Evolutionary conservation across 2,797 vertebrate species (phyloP).

Genomic region (Melanotaenia trifasciata): DNA sequence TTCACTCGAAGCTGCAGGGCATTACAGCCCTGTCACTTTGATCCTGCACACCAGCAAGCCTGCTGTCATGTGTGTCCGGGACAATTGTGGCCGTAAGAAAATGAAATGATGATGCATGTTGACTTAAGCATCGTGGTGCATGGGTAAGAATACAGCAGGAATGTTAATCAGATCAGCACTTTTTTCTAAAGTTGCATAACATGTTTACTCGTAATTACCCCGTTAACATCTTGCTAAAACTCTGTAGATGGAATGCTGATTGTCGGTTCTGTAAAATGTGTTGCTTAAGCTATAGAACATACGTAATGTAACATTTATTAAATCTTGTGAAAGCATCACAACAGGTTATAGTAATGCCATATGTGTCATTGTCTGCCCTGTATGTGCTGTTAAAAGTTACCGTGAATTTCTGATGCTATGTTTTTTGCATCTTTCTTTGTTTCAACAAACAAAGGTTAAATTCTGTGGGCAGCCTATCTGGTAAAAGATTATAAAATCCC

Average conservation of each 20-base stretch:
- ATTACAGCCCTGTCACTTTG: conserved; percentile 43
- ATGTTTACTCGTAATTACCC: conserved; percentile 24
- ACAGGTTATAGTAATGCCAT: background rate
- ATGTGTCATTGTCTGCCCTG: conserved; percentile 1
- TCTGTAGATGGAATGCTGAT: conserved; percentile 8
- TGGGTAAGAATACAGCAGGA: conserved; percentile 7
- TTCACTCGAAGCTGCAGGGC: conserved; percentile 44
- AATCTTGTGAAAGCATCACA: background rate
- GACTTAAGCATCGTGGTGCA: conserved; percentile 26
- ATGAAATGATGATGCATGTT: conserved; percentile 25
- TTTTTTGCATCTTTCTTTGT: background rate
- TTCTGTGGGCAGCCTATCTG: background rate
- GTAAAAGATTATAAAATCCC: background rate
- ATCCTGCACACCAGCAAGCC: conserved; percentile 34
- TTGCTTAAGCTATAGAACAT: background rate
- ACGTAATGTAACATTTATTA: background rate
- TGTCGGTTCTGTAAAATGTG: conserved; percentile 15
- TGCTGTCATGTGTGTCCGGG: conserved; percentile 6
- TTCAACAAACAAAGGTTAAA: background rate
- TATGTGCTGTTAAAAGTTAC: background rate
- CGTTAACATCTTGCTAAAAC: conserved; percentile 9
- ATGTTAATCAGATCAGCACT: conserved; percentile 32
- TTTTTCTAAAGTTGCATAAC: conserved; percentile 17
- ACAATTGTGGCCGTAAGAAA: conserved; percentile 17
- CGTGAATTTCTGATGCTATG: background rate